Evolutionary conservation across 2,113 vertebrate species (phyloP), one percentile per base, ranked within the genome.

Genomic region (Amblyopsis rosae): DNA sequence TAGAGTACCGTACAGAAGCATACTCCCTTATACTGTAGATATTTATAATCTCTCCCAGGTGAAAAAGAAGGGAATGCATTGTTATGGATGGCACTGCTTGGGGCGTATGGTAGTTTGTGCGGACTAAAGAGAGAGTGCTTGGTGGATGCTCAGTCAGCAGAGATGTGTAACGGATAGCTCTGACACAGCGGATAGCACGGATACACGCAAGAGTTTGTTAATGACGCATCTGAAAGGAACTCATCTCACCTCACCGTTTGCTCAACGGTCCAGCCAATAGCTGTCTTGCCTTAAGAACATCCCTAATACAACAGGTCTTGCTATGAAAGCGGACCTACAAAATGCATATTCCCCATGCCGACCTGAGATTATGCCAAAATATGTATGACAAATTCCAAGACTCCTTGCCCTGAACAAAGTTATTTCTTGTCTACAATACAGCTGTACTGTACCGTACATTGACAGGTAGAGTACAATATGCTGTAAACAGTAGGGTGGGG

Each of bases 161-260:
- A 83, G 83, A 75, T 81, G 71, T 5, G 12, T 50, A 55, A 65
- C 71, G 58, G 77, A 84, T 87, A 62, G 76, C 83, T 85, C 35
- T 50, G 35, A 41, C 35, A 41, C 35, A 41, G 35, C 35, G 7
- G 35, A 41, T 8, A 6, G 35, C 35, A 6, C 5, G 4, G 69
- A 85, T 86, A 82, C 85, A 72, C 85, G 82, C 85, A 87, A 76
- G 83, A 88, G 79, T 86, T 88, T 70, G 82, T 89, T 90, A 87
- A 82, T 65, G 72, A 83, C 74, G 73, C 73, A 72, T 76, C 81
- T 72, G 81, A 72, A 64, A 78, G 70, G 80, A 85, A 75, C 64
- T 26, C 26, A 26, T 26, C 74, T 82, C 76, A 75, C 70, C 61
- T 84, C 62, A 45, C 66, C 69, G 69, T 85, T 72, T 76, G 67